These are phyloP conservation scores for Drosophila azteca DNA, from an alignment of 1,140 invertebrate species.

Conservation along the genomic window DNA sequence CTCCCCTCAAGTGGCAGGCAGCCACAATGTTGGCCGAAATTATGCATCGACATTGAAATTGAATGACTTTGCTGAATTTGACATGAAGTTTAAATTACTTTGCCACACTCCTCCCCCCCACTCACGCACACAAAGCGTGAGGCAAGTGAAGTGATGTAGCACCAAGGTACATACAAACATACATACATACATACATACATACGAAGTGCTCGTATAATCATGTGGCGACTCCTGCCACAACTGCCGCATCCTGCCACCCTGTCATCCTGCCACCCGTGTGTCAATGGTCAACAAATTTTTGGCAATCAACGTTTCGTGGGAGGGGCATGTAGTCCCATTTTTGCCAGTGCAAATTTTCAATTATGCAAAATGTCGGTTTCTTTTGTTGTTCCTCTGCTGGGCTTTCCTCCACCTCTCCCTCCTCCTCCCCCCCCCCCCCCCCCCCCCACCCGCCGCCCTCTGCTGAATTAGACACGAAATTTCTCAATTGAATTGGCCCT, in stretches of 20 bases:
- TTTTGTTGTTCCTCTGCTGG: constrained; percentile 34
- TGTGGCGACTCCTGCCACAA: constrained; percentile 48
- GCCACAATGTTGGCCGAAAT: constrained; percentile 53
- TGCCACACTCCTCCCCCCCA: constrained; percentile 29
- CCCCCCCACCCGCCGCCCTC: constrained; percentile 8
- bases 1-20: constrained; percentile 52
- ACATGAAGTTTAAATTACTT: constrained; percentile 83
- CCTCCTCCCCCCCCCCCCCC: too few relatives aligned
- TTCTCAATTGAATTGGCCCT: constrained; percentile 83
- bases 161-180: constrained; percentile 13
- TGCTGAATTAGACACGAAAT: constrained; percentile 75
- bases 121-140: constrained; percentile 14
- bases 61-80: constrained; percentile 80
- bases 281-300: constrained; percentile 62
- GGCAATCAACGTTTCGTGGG: constrained; percentile 56
- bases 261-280: constrained; percentile 22
- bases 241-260: not conserved
- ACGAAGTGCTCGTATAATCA: constrained; percentile 55
- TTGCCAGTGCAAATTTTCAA: constrained; percentile 64
- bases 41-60: constrained; percentile 75
- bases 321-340: constrained; percentile 19
- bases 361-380: constrained; percentile 69
- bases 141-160: not conserved
- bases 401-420: too few relatives aligned
- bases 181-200: not conserved